phyloP scores from a whole-genome alignment of 2,888 invertebrate species.

The Sepioteuthis lessoniana region DNA sequence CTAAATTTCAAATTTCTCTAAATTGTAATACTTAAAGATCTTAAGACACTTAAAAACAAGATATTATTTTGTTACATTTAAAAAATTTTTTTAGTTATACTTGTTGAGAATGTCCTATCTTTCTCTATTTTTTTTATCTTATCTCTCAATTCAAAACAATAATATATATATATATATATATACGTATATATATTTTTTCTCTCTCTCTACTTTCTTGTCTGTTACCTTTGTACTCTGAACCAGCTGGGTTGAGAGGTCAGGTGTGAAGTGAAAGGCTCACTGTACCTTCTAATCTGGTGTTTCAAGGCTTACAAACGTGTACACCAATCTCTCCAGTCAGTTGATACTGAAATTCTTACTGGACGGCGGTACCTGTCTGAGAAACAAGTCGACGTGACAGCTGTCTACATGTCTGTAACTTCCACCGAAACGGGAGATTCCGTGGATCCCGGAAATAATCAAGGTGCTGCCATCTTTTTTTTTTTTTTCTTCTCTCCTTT shows the following conservation, averaged over 20 bases:
- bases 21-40: too few species aligned
- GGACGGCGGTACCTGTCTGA: not conserved
- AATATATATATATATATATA: not conserved
- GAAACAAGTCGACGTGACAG: not conserved
- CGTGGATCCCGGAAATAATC: constrained; percentile 21
- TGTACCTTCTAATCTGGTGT: not conserved
- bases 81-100: not conserved
- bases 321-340: not conserved
- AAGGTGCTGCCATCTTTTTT: not conserved
- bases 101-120: not conserved
- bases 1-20: too few species aligned
- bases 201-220: not conserved
- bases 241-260: not conserved
- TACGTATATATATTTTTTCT: not conserved
- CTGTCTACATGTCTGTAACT: not conserved
- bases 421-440: constrained; percentile 33
- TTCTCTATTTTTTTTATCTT: not conserved
- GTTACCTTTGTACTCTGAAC: constrained; percentile 23
- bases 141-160: not conserved
- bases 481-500: not conserved
- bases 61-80: not conserved
- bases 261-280: not conserved
- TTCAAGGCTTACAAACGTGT: not conserved
- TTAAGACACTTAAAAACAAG: not conserved
- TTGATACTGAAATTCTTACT: not conserved